Conservation (phyloP, 2,888 invertebrate species). For the Nasonovia ribisnigri region DNA sequence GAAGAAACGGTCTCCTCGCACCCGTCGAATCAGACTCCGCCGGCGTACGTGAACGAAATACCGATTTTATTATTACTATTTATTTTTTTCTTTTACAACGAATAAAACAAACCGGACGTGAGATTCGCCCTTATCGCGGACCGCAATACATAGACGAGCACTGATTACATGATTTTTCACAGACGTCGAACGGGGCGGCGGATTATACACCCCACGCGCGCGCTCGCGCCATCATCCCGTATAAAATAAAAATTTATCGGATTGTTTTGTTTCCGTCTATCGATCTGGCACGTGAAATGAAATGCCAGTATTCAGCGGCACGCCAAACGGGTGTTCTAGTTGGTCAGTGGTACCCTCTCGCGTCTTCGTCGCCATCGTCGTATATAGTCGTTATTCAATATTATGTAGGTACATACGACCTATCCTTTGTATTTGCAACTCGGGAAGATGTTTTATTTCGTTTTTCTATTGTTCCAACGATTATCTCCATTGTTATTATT, state of each 20-base stretch:
- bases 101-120: constrained; percentile 42
- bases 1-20: neutral
- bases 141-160: constrained; percentile 31
- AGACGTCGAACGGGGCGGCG: neutral
- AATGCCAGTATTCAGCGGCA: constrained; percentile 2
- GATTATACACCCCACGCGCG: neutral
- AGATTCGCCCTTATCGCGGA: constrained; percentile 23
- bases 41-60: constrained; percentile 29
- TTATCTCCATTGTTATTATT: neutral
- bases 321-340: neutral
- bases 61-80: constrained; percentile 19
- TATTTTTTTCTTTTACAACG: neutral
- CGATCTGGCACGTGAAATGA: neutral
- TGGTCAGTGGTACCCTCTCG: no score
- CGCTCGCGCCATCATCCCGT: neutral
- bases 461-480: neutral
- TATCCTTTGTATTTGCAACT: no score
- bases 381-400: no score
- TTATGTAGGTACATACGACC: no score
- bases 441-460: no score
- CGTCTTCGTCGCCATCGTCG: no score
- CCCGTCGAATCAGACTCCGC: neutral
- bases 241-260: constrained; percentile 17
- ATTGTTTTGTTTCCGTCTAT: neutral
- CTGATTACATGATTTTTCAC: constrained; percentile 49